Evolutionary conservation across 2,113 vertebrate genomes (phyloP).

Genomic region (Lampris incognitus): DNA sequence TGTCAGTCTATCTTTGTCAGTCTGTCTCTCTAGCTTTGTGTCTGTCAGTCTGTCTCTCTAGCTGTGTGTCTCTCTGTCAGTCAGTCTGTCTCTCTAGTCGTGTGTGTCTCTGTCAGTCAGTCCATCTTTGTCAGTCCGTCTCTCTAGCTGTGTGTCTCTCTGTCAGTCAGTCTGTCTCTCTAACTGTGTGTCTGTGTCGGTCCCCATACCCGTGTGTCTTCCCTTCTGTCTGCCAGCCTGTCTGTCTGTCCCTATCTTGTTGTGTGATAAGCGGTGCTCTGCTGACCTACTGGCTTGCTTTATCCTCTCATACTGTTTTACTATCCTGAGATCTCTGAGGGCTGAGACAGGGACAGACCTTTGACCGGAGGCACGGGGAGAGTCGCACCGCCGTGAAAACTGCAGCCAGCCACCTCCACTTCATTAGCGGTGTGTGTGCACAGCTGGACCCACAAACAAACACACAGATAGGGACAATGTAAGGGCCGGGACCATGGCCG

Average conservation of each 20-base stretch:
- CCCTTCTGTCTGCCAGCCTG: not conserved
- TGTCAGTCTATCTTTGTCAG: too few relatives aligned
- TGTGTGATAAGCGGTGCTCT: not conserved
- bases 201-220: not conserved
- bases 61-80: too few relatives aligned
- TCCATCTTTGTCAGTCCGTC: not conserved
- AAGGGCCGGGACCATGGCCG: constrained; percentile 46
- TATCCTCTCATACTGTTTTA: not conserved
- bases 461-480: constrained; percentile 43
- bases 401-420: constrained; percentile 63
- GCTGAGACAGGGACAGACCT: constrained; percentile 7
- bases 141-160: too few relatives aligned
- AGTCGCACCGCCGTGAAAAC: constrained; percentile 71
- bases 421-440: constrained; percentile 75
- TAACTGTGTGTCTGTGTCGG: not conserved
- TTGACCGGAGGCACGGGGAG: constrained; percentile 35
- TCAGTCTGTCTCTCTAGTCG: not conserved
- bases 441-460: constrained; percentile 73
- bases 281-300: constrained; percentile 22
- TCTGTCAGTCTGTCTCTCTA: too few relatives aligned
- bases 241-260: too few relatives aligned
- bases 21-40: too few relatives aligned
- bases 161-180: too few relatives aligned
- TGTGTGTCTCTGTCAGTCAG: not conserved
- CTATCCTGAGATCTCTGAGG: too few relatives aligned